Base-by-base conservation (phyloP, 2,797 vertebrate species). In the Ptychobarbus kaznakovi region DNA sequence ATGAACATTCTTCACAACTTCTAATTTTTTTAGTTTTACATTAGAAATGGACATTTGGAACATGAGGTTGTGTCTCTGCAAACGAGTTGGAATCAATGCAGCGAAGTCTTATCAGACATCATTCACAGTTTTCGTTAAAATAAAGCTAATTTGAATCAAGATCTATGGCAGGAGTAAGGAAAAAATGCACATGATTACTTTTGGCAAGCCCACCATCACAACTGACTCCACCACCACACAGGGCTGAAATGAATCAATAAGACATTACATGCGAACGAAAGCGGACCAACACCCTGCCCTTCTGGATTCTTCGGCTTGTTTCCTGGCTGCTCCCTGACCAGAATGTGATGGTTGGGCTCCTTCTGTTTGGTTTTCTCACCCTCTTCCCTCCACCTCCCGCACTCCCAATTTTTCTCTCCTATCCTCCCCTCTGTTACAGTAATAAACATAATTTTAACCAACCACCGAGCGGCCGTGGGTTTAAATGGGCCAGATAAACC, bases 321-420 rank as follows among this genome's bases (percentile, higher is more conserved):
- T 65, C 69, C 82, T 28, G 13, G 32, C 66, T 85, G 49, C 32
- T 81, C 85, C 76, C 84, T 77, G 68, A 87, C 70, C 78, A 84
- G 82, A 90, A 90, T 90, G 89, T 90, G 91, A 91, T 90, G 89
- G 90, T 92, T 89, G 88, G 84, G 69, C 87, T 90, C 85, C 84
- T 49, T 89, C 85, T 90, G 86, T 91, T 91, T 89, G 86, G 84
- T 89, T 91, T 89, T 85, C 81, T 88, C 84, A 25, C 81, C 73
- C 80, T 40, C 73, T 83, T 80, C 51, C 40, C 63, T 81, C 15
- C 56, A 85, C 58, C 63, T 32, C 61, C 66, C 8, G 15, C 49
- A 16, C 40, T 22, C 68, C 46, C 82, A 83, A 68, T 69, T 77
- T 70, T 69, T 28, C 70, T 68, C 15, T 53, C 58, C 75, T 32